Percentiles rank a stretch among this genome's conserved stretches.
phyloP scores from a whole-genome alignment of 2,888 invertebrate species.

The Microplitis deprimator region DNA sequence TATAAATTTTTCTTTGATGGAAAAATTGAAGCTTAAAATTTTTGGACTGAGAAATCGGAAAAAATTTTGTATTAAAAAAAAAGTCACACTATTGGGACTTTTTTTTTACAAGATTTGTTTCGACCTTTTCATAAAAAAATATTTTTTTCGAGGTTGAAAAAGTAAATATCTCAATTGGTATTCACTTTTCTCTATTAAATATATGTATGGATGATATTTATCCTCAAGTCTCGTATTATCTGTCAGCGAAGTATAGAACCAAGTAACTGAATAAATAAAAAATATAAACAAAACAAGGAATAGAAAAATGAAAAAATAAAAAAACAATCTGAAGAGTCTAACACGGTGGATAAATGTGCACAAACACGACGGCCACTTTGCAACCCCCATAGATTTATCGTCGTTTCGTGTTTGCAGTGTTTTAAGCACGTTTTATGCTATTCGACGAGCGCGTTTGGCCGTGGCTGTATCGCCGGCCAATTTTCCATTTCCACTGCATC shows the following conservation, averaged over 20 bases:
- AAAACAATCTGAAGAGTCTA: constrained; percentile 38
- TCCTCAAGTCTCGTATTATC: constrained; percentile 1
- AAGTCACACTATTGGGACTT: too few relatives aligned
- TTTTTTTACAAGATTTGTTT: too few relatives aligned
- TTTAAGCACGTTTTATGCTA: constrained; percentile 50
- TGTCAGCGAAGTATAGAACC: not conserved
- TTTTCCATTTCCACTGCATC: constrained; percentile 48
- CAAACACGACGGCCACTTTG: constrained; percentile 41
- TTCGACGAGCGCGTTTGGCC: constrained; percentile 40
- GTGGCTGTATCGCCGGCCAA: constrained; percentile 44
- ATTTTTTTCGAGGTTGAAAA: too few relatives aligned
- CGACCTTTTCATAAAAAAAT: too few relatives aligned
- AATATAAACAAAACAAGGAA: constrained; percentile 14
- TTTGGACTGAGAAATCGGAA: too few relatives aligned
- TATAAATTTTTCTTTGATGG: too few relatives aligned
- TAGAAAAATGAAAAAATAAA: constrained; percentile 8
- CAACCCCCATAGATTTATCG: constrained; percentile 44
- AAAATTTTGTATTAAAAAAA: too few relatives aligned
- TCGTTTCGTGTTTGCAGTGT: constrained; percentile 48
- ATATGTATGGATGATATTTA: not conserved
- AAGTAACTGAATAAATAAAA: constrained; percentile 8
- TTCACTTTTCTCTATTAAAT: not conserved
- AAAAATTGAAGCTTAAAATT: too few relatives aligned
- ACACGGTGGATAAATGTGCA: constrained; percentile 32
- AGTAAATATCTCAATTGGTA: not conserved